Base-by-base conservation (phyloP, 2,888 invertebrate species). In the Watsonalla cultraria region DNA sequence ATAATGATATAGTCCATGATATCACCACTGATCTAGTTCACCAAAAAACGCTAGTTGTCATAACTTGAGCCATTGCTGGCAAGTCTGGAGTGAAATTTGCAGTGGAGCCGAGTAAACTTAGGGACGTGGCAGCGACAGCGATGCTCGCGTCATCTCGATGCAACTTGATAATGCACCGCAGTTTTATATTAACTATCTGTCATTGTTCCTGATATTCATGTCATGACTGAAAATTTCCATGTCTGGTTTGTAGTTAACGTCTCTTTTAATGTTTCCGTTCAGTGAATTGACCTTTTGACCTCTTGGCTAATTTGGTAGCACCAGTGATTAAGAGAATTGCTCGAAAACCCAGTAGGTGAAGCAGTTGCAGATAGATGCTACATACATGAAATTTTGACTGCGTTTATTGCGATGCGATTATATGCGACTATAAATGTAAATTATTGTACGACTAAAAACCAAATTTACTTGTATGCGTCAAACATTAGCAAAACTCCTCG, bases 41-140 rank as follows among this genome's bases (percentile, higher is more conserved):
- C 46, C 15, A 45, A 45, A 45, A 46, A 51, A 2, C 63, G 62
- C 65, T 51, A n/a, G 9, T 60, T 55, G 67, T 58, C 54, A 45
- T 71, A 45, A 52, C 72, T 80, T 73, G 66, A 35, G 54, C 76
- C 75, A 34, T 54, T 45, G 56, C 54, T 66, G 74, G 72, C 81
- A 86, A 86, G 85, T 86, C 85, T 83, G 70, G 82, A 84, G 85
- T 84, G 88, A 87, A 87, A 88, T 87, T 87, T 87, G 82, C 80
- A 86, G 68, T 77, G 78, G 75, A 82, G 82, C 76, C 77, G 84
- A 86, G 87, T 81, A 88, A 90, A 90, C 90, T 90, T 85, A 81
- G 84, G 75, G 85, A 85, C 84, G 80, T 86, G 88, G 83, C 76
- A 78, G 79, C 74, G 89, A 87, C 89, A 84, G 87, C 80, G 76